Evolutionary conservation across 2,797 vertebrate genomes (phyloP).

Genomic region (Rhinichthys osculus): DNA sequence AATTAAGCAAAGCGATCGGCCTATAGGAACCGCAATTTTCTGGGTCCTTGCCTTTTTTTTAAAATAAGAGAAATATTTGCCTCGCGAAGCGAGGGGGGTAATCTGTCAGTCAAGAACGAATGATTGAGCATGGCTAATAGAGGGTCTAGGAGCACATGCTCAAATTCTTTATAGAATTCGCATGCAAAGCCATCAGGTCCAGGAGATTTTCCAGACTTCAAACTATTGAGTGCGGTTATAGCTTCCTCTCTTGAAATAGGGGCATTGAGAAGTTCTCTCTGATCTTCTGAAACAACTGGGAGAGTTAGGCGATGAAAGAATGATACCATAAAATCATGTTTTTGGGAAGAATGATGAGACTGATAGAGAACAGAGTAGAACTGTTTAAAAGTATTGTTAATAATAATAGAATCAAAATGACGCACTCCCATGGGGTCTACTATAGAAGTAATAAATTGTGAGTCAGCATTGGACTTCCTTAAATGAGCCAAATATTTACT

Average conservation of each 20-base stretch:
- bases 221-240: neutral
- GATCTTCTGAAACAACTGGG: slow-evolving; percentile 1
- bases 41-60: too few species aligned
- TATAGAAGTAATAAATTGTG: slow-evolving; percentile 18
- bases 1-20: too few species aligned
- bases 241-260: slow-evolving; percentile 21
- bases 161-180: slow-evolving; percentile 16
- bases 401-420: neutral
- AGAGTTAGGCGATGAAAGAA: neutral
- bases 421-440: neutral
- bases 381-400: neutral
- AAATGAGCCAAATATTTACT: slow-evolving; percentile 2
- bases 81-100: neutral
- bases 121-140: neutral
- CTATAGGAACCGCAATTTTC: too few species aligned
- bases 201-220: slow-evolving; percentile 5
- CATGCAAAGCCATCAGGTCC: neutral
- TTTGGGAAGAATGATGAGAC: neutral
- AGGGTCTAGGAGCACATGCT: slow-evolving; percentile 4
- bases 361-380: neutral
- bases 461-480: neutral
- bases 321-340: neutral
- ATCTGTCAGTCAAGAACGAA: too few species aligned
- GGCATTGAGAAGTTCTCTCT: neutral
- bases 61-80: too few species aligned